Conservation (phyloP, 2,797 vertebrate species). For the Anableps anableps region DNA sequence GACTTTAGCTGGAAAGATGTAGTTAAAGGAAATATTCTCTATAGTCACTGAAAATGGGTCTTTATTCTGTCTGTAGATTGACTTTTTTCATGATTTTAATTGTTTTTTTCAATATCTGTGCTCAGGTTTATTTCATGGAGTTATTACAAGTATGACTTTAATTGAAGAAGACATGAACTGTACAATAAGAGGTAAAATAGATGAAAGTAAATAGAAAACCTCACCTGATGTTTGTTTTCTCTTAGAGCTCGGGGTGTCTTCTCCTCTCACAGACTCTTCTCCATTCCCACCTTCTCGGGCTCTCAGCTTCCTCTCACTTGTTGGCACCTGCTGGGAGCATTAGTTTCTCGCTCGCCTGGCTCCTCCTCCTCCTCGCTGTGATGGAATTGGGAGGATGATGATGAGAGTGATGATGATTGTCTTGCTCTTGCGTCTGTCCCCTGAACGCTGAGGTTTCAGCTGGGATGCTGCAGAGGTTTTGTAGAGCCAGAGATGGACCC, state of each 20-base stretch:
- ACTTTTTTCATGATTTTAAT: not conserved
- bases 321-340: constrained; percentile 83
- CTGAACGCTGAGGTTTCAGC: constrained; percentile 66
- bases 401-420: constrained; percentile 47
- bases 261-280: constrained; percentile 72
- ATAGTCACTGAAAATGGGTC: not conserved
- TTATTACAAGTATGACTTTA: not conserved
- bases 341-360: constrained; percentile 72
- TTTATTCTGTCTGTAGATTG: not conserved
- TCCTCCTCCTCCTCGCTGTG: constrained; percentile 73
- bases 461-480: constrained; percentile 74
- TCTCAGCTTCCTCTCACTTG: constrained; percentile 75
- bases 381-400: constrained; percentile 63
- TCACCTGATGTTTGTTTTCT: constrained; percentile 58
- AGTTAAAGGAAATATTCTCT: not conserved
- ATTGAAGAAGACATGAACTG: not conserved
- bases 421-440: constrained; percentile 52
- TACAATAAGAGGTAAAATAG: not conserved
- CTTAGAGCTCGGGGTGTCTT: constrained; percentile 52
- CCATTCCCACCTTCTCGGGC: constrained; percentile 63
- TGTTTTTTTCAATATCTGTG: not conserved
- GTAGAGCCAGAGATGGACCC: constrained; percentile 50
- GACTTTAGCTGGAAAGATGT: not conserved
- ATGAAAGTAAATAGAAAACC: constrained; percentile 7
- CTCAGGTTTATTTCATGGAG: not conserved